Evolutionary conservation across 1,140 invertebrate species (phyloP).

Genomic region (Sinella curviseta): DNA sequence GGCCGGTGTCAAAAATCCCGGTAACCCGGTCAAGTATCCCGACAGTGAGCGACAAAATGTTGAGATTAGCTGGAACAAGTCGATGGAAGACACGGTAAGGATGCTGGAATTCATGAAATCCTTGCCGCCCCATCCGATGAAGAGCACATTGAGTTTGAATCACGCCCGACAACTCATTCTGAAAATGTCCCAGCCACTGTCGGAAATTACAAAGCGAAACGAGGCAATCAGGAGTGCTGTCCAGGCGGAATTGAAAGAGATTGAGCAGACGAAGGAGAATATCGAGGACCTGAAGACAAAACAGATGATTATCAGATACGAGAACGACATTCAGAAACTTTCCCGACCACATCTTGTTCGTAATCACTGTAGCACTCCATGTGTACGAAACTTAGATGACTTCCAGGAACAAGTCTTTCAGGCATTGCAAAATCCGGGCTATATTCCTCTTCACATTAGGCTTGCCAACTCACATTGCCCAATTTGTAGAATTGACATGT

Average conservation of each 20-base stretch:
- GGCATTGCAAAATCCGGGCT: too few species aligned
- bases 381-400: background rate
- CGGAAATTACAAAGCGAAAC: background rate
- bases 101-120: background rate
- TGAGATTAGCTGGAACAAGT: conserved; percentile 26
- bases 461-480: background rate
- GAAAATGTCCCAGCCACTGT: background rate
- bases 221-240: too few species aligned
- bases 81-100: conserved; percentile 12
- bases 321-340: background rate
- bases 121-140: conserved; percentile 26
- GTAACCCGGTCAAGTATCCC: conserved; percentile 17
- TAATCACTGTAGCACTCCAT: background rate
- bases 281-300: background rate
- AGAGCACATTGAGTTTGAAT: conserved; percentile 40
- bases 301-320: background rate
- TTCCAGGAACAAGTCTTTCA: background rate
- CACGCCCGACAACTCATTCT: conserved; percentile 26
- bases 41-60: conserved; percentile 7
- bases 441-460: too few species aligned
- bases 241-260: too few species aligned
- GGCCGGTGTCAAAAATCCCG: conserved; percentile 20
- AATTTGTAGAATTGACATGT: background rate
- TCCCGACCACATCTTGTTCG: background rate
- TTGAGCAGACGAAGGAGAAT: background rate